These are phyloP conservation scores for Tillus elongatus DNA, from an alignment of 2,888 invertebrate species.

Conservation along the genomic window DNA sequence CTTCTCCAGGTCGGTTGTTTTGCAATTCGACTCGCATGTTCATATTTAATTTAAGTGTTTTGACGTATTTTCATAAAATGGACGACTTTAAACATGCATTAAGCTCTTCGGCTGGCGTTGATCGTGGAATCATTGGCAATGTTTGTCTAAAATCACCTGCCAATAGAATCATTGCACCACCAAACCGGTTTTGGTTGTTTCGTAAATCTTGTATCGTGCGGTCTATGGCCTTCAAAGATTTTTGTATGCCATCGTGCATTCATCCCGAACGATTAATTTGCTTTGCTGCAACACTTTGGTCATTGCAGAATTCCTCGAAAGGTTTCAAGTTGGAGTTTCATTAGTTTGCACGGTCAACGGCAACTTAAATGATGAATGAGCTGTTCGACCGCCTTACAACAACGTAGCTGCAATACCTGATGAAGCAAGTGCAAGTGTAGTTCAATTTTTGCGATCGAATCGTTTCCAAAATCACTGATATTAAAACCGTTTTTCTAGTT, in stretches of 20 bases:
- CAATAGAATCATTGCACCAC: slow-evolving; percentile 28
- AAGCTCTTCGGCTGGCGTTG: slow-evolving; percentile 27
- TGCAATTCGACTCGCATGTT: slow-evolving; percentile 28
- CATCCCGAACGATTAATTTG: slow-evolving; percentile 37
- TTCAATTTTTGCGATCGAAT: slow-evolving; percentile 22
- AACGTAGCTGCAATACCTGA: slow-evolving; percentile 41
- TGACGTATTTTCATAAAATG: slow-evolving; percentile 21
- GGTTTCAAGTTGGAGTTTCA: slow-evolving; percentile 31
- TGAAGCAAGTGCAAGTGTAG: slow-evolving; percentile 10
- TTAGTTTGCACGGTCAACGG: slow-evolving; percentile 29
- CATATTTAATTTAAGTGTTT: slow-evolving; percentile 21
- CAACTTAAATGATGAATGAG: slow-evolving; percentile 36
- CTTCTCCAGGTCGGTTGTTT: slow-evolving; percentile 23
- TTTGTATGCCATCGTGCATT: slow-evolving; percentile 37
- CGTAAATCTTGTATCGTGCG: slow-evolving; percentile 22
- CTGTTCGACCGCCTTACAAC: slow-evolving; percentile 33
- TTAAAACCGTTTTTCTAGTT: slow-evolving; percentile 38
- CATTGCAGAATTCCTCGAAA: slow-evolving; percentile 23
- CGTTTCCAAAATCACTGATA: slow-evolving; percentile 31
- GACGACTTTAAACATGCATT: slow-evolving; percentile 30
- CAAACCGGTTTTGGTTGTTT: slow-evolving; percentile 21
- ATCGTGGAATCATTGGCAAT: slow-evolving; percentile 28
- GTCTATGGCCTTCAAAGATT: slow-evolving; percentile 9
- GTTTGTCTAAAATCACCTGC: slow-evolving; percentile 33
- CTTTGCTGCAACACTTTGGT: slow-evolving; percentile 27